Evolutionary conservation across 2,888 invertebrate genomes (phyloP).

Genomic region (Mactromeris polynyma): DNA sequence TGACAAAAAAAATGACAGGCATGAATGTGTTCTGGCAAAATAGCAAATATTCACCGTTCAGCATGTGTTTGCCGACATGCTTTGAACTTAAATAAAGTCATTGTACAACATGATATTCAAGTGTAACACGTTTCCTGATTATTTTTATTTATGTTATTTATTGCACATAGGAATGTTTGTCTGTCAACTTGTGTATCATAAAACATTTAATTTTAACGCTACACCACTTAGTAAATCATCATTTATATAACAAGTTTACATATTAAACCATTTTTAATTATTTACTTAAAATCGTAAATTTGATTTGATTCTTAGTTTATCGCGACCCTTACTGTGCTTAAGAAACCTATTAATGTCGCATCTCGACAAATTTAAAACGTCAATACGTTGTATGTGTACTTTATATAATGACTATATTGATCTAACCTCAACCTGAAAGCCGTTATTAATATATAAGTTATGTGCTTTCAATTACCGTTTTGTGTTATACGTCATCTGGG

Average conservation of each 20-base stretch:
- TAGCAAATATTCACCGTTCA: no score
- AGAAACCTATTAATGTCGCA: neutral
- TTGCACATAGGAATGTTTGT: neutral
- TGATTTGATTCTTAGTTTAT: neutral
- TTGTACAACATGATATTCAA: no score
- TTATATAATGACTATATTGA: neutral
- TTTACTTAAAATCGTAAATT: neutral
- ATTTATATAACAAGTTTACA: neutral
- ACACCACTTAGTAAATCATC: neutral
- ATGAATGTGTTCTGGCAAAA: no score
- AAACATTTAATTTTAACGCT: no score
- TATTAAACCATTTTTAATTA: neutral
- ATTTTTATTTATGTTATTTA: no score
- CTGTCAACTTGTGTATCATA: neutral
- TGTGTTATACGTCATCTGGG: neutral
- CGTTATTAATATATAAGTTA: neutral
- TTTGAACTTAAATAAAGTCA: neutral
- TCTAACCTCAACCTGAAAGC: neutral
- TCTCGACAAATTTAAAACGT: neutral
- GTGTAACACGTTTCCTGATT: no score
- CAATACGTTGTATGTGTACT: neutral
- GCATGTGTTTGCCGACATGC: neutral
- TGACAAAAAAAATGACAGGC: no score
- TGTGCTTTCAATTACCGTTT: neutral
- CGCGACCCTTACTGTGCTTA: neutral